Percentiles rank a stretch among this genome's conserved stretches.
Evolutionary conservation across 2,797 vertebrate species (phyloP).

Genomic region (Oreortyx pictus): DNA sequence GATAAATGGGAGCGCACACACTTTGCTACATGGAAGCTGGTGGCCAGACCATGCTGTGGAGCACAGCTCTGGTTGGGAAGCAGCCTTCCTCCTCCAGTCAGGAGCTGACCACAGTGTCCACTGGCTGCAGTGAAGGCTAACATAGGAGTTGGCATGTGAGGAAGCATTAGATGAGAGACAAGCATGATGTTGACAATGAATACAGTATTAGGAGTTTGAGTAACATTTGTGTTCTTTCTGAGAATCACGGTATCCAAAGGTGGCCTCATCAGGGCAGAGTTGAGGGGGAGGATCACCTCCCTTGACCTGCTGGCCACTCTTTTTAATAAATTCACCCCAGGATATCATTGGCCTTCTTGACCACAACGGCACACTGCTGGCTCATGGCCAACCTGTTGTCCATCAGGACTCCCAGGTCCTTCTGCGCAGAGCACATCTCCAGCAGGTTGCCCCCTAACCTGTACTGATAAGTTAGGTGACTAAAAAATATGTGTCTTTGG

Average conservation of each 20-base stretch:
- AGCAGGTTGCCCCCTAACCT: no score
- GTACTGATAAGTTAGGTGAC: neutral
- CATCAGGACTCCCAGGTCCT: no score
- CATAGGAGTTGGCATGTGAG: neutral
- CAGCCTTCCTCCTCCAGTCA: neutral
- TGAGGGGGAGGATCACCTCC: no score
- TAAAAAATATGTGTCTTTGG: accelerated
- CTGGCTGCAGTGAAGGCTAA: neutral
- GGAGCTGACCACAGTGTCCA: neutral
- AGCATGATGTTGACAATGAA: neutral
- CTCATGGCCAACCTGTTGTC: no score
- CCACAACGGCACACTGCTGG: no score
- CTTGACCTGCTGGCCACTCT: no score
- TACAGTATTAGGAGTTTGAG: neutral
- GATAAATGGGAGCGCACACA: accelerated
- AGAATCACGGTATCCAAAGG: no score
- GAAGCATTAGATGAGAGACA: neutral
- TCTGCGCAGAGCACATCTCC: no score
- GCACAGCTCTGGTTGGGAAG: neutral
- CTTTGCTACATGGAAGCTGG: accelerated
- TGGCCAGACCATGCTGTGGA: accelerated
- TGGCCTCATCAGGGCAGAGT: no score
- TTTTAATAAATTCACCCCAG: no score
- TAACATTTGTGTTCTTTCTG: neutral
- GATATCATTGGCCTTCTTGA: no score